Evolutionary conservation across 2,888 invertebrate genomes (phyloP).

Genomic region (Eurytoma adleriae): DNA sequence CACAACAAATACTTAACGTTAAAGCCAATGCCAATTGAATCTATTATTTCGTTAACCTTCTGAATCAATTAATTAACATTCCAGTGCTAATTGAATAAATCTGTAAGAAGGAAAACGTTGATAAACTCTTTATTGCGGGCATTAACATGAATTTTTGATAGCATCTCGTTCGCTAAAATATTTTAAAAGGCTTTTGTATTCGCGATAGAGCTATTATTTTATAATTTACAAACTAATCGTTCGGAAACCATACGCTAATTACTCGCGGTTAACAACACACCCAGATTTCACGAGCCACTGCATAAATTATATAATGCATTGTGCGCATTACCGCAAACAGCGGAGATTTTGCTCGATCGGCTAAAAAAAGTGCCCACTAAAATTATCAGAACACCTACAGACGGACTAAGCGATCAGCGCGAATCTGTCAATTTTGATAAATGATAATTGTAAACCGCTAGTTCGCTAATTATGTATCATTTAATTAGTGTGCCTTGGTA

Average conservation of each 20-base stretch:
- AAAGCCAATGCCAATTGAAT: too few species aligned
- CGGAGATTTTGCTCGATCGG: background rate
- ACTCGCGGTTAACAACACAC: conserved; percentile 16
- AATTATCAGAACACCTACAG: conserved; percentile 15
- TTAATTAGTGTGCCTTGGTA: conserved; percentile 18
- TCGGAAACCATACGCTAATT: conserved; percentile 36
- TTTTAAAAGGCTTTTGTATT: background rate
- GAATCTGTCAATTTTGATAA: conserved; percentile 29
- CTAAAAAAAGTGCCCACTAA: conserved; percentile 10
- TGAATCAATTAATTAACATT: too few species aligned
- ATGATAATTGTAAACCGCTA: conserved; percentile 24
- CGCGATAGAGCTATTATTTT: conserved; percentile 7
- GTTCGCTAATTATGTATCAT: conserved; percentile 49
- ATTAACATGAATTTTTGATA: background rate
- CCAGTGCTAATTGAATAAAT: too few species aligned
- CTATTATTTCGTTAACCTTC: too few species aligned
- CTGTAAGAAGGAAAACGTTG: too few species aligned
- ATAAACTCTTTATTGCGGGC: background rate
- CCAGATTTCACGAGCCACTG: conserved; percentile 39
- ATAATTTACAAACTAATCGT: conserved; percentile 39
- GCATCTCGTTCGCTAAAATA: background rate
- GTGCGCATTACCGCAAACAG: conserved; percentile 14
- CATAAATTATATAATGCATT: conserved; percentile 38
- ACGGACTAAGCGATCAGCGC: background rate
- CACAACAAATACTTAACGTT: too few species aligned